phyloP scores from a whole-genome alignment of 2,113 vertebrate genomes.

The Ranitomeya imitator region DNA sequence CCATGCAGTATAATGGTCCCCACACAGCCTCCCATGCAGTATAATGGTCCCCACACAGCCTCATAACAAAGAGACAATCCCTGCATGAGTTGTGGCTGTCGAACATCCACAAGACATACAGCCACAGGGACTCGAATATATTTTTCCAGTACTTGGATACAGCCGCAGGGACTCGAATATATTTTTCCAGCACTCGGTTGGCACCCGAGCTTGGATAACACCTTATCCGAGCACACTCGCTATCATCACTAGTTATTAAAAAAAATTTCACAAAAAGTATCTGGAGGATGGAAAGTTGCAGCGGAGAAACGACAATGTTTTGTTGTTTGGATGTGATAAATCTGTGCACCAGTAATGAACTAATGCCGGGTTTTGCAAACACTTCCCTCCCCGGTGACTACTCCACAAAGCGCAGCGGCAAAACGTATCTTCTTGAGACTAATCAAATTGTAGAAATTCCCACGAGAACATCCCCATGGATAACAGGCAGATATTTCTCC shows the following conservation, averaged over 20 bases:
- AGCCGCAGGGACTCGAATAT: too few species aligned
- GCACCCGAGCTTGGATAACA: too few species aligned
- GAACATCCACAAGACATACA: too few species aligned
- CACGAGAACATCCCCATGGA: neutral
- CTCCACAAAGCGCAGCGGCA: neutral
- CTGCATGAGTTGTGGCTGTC: too few species aligned
- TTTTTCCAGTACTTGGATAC: too few species aligned
- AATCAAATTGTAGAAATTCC: slow-evolving; percentile 23
- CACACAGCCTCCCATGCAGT: too few species aligned
- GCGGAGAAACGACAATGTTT: neutral
- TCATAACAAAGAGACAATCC: too few species aligned
- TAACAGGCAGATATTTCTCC: neutral
- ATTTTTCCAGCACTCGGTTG: too few species aligned
- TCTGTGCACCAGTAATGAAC: neutral
- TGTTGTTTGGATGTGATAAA: neutral
- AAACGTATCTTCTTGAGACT: neutral
- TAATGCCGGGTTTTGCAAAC: slow-evolving; percentile 1
- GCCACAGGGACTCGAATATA: too few species aligned
- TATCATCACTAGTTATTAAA: neutral
- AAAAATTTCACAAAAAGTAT: neutral
- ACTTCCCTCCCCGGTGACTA: neutral
- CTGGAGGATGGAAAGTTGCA: neutral
- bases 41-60: too few species aligned
- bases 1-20: too few species aligned
- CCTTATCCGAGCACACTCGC: too few species aligned